These are phyloP conservation scores for Synanthedon myopaeformis DNA, from an alignment of 2,888 invertebrate species.

Conservation along the genomic window DNA sequence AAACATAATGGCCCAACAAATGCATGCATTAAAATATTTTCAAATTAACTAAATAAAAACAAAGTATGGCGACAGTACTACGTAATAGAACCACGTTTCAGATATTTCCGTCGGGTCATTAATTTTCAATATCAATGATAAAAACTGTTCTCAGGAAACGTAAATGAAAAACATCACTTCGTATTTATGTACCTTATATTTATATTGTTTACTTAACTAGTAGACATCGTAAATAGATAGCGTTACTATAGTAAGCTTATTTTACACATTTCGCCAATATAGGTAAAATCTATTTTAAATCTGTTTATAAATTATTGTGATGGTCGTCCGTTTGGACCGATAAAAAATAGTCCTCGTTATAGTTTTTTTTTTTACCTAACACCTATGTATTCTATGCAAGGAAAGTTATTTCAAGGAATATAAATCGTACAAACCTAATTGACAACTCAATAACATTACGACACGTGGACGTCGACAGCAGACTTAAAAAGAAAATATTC, in stretches of 20 bases:
- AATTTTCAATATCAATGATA: too few species aligned
- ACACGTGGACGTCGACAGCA: slow-evolving; percentile 63
- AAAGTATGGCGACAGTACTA: too few species aligned
- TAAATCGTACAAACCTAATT: slow-evolving; percentile 60
- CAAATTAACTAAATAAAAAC: too few species aligned
- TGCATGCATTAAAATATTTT: too few species aligned
- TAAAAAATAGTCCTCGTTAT: slow-evolving; percentile 61
- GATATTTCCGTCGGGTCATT: too few species aligned
- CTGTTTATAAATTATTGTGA: slow-evolving; percentile 69
- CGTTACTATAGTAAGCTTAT: slow-evolving; percentile 64
- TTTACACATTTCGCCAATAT: slow-evolving; percentile 67
- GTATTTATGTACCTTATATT: slow-evolving; percentile 57
- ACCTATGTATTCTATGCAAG: slow-evolving; percentile 41
- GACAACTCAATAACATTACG: slow-evolving; percentile 57
- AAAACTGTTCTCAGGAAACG: neutral
- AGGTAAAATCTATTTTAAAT: slow-evolving; percentile 59
- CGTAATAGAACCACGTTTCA: too few species aligned
- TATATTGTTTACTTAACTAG: slow-evolving; percentile 72
- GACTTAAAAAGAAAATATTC: slow-evolving; percentile 58
- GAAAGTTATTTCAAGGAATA: slow-evolving; percentile 63
- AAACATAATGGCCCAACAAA: too few species aligned
- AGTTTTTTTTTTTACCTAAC: slow-evolving; percentile 60
- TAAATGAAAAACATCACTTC: slow-evolving; percentile 29
- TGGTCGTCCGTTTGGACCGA: slow-evolving; percentile 67
- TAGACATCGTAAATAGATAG: slow-evolving; percentile 62